Percentiles rank a stretch among this genome's conserved stretches.
These are phyloP conservation scores for Drosophila anomalata DNA, from an alignment of 2,888 invertebrate genomes.

Conservation along the genomic window DNA sequence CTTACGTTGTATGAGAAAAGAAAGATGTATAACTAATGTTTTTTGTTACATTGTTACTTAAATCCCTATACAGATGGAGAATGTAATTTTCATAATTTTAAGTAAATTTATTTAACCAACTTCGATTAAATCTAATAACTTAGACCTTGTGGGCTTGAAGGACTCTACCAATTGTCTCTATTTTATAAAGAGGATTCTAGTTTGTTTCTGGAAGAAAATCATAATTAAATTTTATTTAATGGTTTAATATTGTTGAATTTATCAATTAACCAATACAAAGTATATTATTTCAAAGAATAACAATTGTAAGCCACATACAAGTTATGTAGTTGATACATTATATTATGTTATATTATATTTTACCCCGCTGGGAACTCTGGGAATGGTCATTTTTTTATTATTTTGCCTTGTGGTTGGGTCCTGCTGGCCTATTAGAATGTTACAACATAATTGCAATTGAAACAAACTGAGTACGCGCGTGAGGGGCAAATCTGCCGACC, in stretches of 20 bases:
- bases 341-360: neutral
- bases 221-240: no score
- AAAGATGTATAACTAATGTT: no score
- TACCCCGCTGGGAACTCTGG: neutral
- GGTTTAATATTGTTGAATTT: neutral
- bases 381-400: constrained; percentile 1
- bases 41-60: no score
- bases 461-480: constrained; percentile 63
- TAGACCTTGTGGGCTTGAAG: no score
- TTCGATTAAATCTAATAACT: no score
- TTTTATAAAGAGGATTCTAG: no score
- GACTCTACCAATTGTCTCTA: no score
- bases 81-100: no score
- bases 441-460: constrained; percentile 80
- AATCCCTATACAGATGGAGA: no score
- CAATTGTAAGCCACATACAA: constrained; percentile 10
- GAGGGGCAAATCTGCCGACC: constrained; percentile 29
- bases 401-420: constrained; percentile 41
- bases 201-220: no score
- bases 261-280: neutral
- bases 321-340: constrained; percentile 6
- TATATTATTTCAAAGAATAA: neutral
- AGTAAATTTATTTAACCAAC: no score
- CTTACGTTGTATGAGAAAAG: no score
- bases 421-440: constrained; percentile 79